phyloP scores from a whole-genome alignment of 2,113 vertebrate species.

The Octodon degus region DNA sequence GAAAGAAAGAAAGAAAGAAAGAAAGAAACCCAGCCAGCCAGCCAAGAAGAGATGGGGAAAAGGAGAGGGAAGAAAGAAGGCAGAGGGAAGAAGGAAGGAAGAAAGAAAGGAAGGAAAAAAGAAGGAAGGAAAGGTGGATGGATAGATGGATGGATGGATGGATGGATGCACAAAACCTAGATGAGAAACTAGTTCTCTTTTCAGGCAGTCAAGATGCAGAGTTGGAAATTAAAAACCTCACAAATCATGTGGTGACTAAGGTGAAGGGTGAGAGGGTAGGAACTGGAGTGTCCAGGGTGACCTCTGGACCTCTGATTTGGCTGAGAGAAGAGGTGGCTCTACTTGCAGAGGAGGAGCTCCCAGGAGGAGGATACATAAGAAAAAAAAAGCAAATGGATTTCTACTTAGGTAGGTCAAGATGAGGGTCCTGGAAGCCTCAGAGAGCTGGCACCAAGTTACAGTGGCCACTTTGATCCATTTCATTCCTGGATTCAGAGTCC shows the following conservation, averaged over 20 bases:
- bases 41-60: not conserved
- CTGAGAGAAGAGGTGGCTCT: not conserved
- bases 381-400: not conserved
- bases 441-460: not conserved
- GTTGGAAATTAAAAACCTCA: not conserved
- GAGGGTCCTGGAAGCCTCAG: not conserved
- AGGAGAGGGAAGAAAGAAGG: not conserved
- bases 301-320: not conserved
- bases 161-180: not conserved
- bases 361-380: not conserved
- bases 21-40: too few species aligned
- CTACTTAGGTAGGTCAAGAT: not conserved
- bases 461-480: rapidly evolving
- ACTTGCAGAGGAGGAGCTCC: rapidly evolving
- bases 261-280: not conserved
- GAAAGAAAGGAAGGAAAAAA: not conserved
- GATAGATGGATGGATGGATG: not conserved
- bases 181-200: not conserved
- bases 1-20: too few species aligned
- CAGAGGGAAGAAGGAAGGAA: not conserved
- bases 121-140: not conserved
- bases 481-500: not conserved
- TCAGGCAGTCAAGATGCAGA: not conserved
- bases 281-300: not conserved
- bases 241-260: rapidly evolving